phyloP scores from a whole-genome alignment of 1,140 invertebrate genomes.

The Lycorma delicatula region DNA sequence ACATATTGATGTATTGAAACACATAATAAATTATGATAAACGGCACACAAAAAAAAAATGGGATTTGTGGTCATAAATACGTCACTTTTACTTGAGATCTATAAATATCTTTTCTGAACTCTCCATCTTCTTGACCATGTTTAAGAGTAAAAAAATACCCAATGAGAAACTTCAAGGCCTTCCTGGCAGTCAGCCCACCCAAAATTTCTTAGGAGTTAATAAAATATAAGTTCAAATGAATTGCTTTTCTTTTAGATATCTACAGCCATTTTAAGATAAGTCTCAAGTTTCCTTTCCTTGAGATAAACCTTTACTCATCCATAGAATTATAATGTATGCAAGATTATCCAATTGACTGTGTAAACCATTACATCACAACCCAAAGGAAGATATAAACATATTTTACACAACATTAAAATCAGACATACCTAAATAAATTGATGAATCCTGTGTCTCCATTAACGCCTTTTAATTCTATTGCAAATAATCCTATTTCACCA shows the following conservation, averaged over 20 bases:
- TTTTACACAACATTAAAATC: neutral
- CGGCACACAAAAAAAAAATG: no score
- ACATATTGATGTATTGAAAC: no score
- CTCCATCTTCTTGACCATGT: no score
- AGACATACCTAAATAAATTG: constrained; percentile 25
- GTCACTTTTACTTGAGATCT: no score
- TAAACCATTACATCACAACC: neutral
- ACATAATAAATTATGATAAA: no score
- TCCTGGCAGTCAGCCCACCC: no score
- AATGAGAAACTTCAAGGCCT: no score
- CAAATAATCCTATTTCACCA: constrained; percentile 65
- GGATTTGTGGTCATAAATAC: no score
- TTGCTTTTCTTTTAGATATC: neutral
- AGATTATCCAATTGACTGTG: neutral
- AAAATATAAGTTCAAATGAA: no score
- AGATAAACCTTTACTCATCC: neutral
- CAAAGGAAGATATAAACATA: neutral
- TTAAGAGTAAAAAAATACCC: no score
- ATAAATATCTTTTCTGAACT: no score
- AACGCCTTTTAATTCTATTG: constrained; percentile 54
- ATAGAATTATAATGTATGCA: neutral
- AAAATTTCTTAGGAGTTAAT: no score
- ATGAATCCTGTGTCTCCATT: constrained; percentile 42
- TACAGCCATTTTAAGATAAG: neutral
- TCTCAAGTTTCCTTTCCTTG: neutral